Evolutionary conservation across 2,797 vertebrate species (phyloP), one percentile per base, ranked within the genome.

Genomic region (Lepilemur ruficaudatus): DNA sequence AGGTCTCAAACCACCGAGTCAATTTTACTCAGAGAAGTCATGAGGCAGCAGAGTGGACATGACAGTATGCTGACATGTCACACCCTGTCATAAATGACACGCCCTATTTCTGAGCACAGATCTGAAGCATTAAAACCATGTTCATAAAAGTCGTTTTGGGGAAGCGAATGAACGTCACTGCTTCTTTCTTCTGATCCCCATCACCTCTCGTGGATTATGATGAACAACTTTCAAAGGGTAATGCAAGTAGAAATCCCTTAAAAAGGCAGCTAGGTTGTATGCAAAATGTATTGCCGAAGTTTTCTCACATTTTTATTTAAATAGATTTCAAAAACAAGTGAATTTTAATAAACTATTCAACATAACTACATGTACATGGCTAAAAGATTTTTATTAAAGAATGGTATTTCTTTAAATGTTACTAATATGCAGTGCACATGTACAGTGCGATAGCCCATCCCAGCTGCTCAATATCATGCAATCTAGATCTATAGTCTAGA

Each of bases 131-230:
- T 81, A 92, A 67, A 9, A 93, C 80, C 93, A 86, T 46, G 91
- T 93, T 87, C 91, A 96, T 93, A 76, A 73, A 97, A 97, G 83
- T 92, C 85, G 96, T 94, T 98, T 97, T 94, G 7, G 75, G 89
- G 41, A 93, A 97, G 23, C 87, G 65, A 95, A 91, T 59, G 65
- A 88, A 73, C 81, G 55, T 91, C 98, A 93, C 95, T 98, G 91
- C 82, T 97, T 76, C 87, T 59, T 87, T 91, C 23, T 85, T 80
- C n/a, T n/a, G n/a, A n/a, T 73, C 69, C 65, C 32, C n/a, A 86
- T 61, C 32, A 97, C 79, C 70, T 95, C 94, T 76, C 89, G 87
- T 13, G 88, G 38, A 32, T 73, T 38, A 65, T 0, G 0, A 92
- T 83, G n/a, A 84, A 85, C 5, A 63, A 87, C 82, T 87, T 83